A percentile compares a stretch with the other conserved stretches of the same genome.
Conservation (phyloP, 2,113 vertebrate genomes). For the Petrocephalus zakoni region DNA sequence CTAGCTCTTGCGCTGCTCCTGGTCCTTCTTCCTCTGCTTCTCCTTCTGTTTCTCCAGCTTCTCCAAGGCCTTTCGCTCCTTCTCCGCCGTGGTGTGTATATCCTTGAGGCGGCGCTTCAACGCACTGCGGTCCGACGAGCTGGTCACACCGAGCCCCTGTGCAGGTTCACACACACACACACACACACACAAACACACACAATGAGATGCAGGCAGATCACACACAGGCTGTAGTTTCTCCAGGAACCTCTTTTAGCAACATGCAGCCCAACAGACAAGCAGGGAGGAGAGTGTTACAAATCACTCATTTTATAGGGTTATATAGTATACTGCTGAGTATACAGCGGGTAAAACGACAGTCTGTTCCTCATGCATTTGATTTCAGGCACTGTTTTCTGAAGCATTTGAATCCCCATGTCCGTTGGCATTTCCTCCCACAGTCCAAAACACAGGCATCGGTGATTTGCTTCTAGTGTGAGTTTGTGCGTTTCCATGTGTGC, state of each 20-base stretch:
- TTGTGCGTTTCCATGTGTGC: neutral
- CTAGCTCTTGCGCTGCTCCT: slow-evolving; percentile 63
- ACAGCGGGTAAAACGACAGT: neutral
- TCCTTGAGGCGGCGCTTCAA: slow-evolving; percentile 80
- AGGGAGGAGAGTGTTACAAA: neutral
- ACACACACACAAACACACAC: neutral
- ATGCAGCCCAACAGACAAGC: neutral
- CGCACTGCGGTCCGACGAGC: slow-evolving; percentile 67
- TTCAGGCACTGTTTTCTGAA: neutral
- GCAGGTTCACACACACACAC: neutral
- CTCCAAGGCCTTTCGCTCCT: slow-evolving; percentile 74
- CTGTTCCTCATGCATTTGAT: neutral
- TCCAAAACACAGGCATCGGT: neutral
- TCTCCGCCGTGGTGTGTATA: slow-evolving; percentile 64
- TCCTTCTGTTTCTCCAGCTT: slow-evolving; percentile 76
- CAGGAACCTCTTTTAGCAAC: neutral
- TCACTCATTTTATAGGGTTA: neutral
- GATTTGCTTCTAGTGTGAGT: neutral
- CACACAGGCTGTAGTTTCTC: neutral
- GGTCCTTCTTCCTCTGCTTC: slow-evolving; percentile 69
- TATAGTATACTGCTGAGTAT: neutral
- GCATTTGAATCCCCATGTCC: neutral
- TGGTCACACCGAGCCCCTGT: slow-evolving; percentile 75
- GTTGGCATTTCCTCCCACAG: neutral
- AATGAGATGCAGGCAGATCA: neutral